Base-by-base conservation (phyloP, 1,140 invertebrate species). In the Habropoda laboriosa region DNA sequence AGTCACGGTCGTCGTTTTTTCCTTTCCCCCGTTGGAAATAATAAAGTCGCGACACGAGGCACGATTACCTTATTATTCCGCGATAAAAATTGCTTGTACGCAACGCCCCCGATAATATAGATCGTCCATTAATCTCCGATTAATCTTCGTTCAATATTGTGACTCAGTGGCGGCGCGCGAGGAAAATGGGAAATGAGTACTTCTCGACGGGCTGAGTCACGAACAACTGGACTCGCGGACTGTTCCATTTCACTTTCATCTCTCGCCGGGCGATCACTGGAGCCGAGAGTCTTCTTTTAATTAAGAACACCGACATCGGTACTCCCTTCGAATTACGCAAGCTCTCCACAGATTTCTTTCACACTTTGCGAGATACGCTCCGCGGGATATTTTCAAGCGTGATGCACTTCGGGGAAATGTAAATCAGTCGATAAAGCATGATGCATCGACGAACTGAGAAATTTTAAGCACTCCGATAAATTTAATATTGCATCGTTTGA, bases 61-160 rank as follows among this genome's bases (percentile, higher is more conserved):
- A 49, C 10, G 16, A 8, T 12, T 8, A 12, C 16, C 55, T 35
- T 67, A 71, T 61, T 76, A 47, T 76, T 24, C 13, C 38, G 2
- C 18, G 63, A 76, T 76, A 76, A 76, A 58, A 45, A 58, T 57
- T 68, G 27, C 38, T 67, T 68, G 10, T 47, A 47, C 16, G 35
- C 3, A 16, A 57, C 53, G 30, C 32, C 63, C n/a, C 12, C 38
- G 63, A 68, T 57, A 47, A 58, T 47, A 68, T 51, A 27, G 27
- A 67, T 47, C 27, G 16, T n/a, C n/a, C 13, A 47, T 76, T 58
- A 68, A 76, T 68, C 74, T 45, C 2, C 40, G 74, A 76, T 76
- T 68, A 76, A 76, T 68, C 74, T 64, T 57, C 30, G 13, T 68
- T 45, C 51, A 47, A 68, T 45, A 68, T 27, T 16, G 30, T 76